Evolutionary conservation across 64 coral and sea anemone species (phyloP), one percentile per base, ranked within the genome.

Genomic region (Montipora sp.): DNA sequence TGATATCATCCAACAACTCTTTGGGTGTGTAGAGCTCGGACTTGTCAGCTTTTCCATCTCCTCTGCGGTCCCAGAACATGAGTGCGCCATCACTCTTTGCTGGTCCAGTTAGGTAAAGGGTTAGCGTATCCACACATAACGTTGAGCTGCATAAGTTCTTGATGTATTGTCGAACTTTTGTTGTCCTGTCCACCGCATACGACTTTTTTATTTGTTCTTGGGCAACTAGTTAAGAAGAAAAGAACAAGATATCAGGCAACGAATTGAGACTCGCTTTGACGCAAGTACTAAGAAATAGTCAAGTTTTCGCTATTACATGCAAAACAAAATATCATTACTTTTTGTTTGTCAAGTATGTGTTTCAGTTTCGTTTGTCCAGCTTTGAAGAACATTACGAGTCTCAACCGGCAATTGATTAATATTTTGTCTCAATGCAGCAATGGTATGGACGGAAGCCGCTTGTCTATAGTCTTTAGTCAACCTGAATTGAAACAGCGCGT

Each of bases 81-180:
- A 99, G 84, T 7, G 98, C 92, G 14, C 98, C 98, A 69, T 99
- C 96, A 19, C 84, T 96, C 23, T 88, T 94, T 7, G 98, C 84
- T 0, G 98, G 91, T 3, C 95, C 95, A 2, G 92, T 99, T 24
- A 99, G 61, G 78, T 96, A 99, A 4, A 99, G 84, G 13, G 96
- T 92, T 44, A 96, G 22, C 5, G 94, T 94, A 53, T 99, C 98
- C 1, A 94, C 94, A 65, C 98, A 99, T 14, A 6, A 53, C 8
- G 21, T 12, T 12, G 90, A 82, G 7, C 48, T 12, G n/a, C 98
- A 99, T 9, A 96, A 20, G 19, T 92, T 85, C 14, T 69, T 91
- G 73, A 99, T 93, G 73, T 95, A 92, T 22, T 82, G 84, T 10
- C 87, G 53, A 8, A 92, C 77, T 7, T 72, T 84, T 7, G 92